Conservation (phyloP, 2,113 vertebrate species). For the Suricata suricatta region DNA sequence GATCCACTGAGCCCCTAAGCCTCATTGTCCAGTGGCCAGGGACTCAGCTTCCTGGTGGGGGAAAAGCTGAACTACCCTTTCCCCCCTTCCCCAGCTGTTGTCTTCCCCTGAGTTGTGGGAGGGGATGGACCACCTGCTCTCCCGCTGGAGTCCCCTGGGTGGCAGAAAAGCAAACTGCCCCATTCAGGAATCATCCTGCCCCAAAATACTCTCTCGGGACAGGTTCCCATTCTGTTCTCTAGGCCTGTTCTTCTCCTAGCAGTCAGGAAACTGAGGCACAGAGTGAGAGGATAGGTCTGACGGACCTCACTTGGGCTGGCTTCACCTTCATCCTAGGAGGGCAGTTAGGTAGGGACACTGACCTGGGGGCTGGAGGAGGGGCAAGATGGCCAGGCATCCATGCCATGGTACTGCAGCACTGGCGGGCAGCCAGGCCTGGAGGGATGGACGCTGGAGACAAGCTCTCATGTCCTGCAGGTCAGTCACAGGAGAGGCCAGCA, state of each 20-base stretch:
- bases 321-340: background rate
- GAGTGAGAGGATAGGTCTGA: background rate
- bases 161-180: background rate
- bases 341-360: background rate
- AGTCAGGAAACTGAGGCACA: conserved; percentile 47
- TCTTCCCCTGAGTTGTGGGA: background rate
- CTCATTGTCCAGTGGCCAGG: background rate
- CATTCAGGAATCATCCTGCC: background rate
- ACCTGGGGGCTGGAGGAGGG: conserved; percentile 58
- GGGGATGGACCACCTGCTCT: conserved; percentile 43
- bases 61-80: background rate
- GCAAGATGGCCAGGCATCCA: background rate
- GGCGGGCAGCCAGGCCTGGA: conserved; percentile 71
- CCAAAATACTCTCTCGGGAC: background rate
- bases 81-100: conserved; percentile 43
- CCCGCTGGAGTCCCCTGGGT: background rate
- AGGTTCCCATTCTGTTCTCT: background rate
- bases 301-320: background rate
- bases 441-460: conserved; percentile 52
- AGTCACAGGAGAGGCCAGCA: conserved; percentile 38
- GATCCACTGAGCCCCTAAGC: background rate
- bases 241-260: background rate
- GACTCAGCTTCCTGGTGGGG: background rate
- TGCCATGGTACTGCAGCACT: conserved; percentile 71
- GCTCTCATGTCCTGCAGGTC: conserved; percentile 59